phyloP scores from a whole-genome alignment of 2,888 invertebrate genomes.

The Exocentrus adspersus region DNA sequence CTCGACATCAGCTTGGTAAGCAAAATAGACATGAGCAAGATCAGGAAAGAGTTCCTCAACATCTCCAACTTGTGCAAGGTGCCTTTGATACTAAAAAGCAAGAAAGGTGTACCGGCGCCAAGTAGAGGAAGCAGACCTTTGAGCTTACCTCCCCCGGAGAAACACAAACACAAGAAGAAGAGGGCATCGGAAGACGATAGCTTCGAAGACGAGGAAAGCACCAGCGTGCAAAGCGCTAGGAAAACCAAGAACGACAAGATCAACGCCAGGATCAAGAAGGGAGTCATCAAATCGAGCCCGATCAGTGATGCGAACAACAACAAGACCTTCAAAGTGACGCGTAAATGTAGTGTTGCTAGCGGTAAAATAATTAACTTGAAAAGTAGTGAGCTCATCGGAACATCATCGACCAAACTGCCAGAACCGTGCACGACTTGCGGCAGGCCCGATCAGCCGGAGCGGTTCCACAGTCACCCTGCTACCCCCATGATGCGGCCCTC shows the following conservation, averaged over 20 bases:
- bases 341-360: conserved; percentile 2
- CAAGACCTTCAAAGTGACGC: conserved; percentile 43
- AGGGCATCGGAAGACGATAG: conserved; percentile 46
- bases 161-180: conserved; percentile 31
- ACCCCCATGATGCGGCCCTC: conserved; percentile 25
- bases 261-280: conserved; percentile 24
- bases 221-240: conserved; percentile 33
- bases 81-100: conserved; percentile 50
- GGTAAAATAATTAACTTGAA: conserved; percentile 31
- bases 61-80: conserved; percentile 60
- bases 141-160: conserved; percentile 45
- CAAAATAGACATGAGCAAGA: conserved; percentile 69
- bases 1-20: conserved; percentile 66
- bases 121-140: conserved; percentile 47
- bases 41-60: conserved; percentile 66
- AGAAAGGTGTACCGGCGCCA: too few relatives aligned
- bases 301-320: conserved; percentile 50
- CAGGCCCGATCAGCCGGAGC: conserved; percentile 73
- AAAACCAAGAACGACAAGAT: conserved; percentile 39
- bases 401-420: conserved; percentile 60
- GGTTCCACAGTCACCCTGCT: conserved; percentile 70
- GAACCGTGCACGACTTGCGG: conserved; percentile 75
- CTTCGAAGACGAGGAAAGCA: conserved; percentile 54
- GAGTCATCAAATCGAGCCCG: conserved; percentile 25
- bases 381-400: conserved; percentile 39